Base-by-base conservation (phyloP, 2,888 invertebrate species). In the Lasioglossum oenotherae region DNA sequence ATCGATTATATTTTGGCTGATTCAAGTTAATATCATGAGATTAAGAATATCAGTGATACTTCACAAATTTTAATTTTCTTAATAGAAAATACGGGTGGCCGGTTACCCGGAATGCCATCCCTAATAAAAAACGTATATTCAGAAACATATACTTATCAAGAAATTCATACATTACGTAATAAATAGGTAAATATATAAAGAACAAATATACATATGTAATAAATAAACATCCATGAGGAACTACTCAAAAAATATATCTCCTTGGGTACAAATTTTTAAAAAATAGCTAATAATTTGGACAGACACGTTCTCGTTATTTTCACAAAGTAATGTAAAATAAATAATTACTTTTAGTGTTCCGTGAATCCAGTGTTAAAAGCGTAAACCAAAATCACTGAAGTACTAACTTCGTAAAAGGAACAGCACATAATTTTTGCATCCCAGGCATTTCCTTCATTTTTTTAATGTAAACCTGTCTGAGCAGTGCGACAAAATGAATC, bases 401-500 rank as follows among this genome's bases (percentile, higher is more conserved):
- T 27, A 16, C 27, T 27, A 4, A 27, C 1, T 60, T 60, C 14
- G 5, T 14, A 6, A 31, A 64, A 64, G 6, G 2, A 16, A 78
- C 49, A 31, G 49, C 14, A 35, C 19, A 35, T 38, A 23, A 35
- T 35, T 35, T 69, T 23, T 23, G 69, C 41, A 23, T 38, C 38
- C 5, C 8, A 23, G 12, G 69, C 6, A n/a, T 35, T 10, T n/a
- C 31, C 16, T 57, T 67, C 41, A 27, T 60, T 10, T 71, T 71
- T 83, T 74, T 44, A 64, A 60, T 57, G 77, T 78, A 46, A 16
- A 31, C 44, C 16, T 3, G 23, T 44, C 8, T 14, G 12, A 64
- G 64, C 19, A 41, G 69, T 69, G 69, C 19, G 27, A 46, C 74
- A 79, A 77, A 73, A 86, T 71, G 81, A 81, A 77, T 79, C 67